Evolutionary conservation across 2,888 invertebrate species (phyloP).

Genomic region (Pachycephus smyrnensis): DNA sequence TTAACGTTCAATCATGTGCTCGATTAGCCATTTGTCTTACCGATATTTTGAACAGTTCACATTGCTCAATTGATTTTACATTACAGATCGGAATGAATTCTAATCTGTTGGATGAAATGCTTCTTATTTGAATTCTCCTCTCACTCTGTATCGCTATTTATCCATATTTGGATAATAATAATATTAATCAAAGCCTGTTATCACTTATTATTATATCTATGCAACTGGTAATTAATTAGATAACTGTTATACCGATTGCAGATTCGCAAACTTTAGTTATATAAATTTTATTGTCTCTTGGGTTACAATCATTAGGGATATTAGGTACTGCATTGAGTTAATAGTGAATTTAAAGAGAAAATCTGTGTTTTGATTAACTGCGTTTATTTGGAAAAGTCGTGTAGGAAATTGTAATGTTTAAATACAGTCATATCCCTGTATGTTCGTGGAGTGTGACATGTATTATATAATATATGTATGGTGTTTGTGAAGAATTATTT

Average conservation of each 20-base stretch:
- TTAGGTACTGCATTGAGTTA: neutral
- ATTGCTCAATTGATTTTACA: neutral
- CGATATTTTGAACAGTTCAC: slow-evolving; percentile 3
- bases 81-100: neutral
- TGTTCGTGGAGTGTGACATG: neutral
- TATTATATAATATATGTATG: neutral
- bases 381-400: neutral
- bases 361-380: neutral
- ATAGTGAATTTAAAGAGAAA: too few species aligned
- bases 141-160: neutral
- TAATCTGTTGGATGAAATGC: neutral
- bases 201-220: neutral
- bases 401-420: neutral
- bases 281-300: neutral
- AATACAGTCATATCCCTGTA: neutral
- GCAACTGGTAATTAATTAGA: neutral
- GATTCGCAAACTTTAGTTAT: neutral
- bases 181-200: neutral
- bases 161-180: neutral
- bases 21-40: neutral
- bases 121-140: neutral
- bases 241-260: neutral
- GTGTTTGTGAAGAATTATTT: neutral
- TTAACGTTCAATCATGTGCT: slow-evolving; percentile 25
- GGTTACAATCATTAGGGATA: neutral